Conservation (phyloP, 1,140 invertebrate species). For the Lepidotrigona ventralis region DNA sequence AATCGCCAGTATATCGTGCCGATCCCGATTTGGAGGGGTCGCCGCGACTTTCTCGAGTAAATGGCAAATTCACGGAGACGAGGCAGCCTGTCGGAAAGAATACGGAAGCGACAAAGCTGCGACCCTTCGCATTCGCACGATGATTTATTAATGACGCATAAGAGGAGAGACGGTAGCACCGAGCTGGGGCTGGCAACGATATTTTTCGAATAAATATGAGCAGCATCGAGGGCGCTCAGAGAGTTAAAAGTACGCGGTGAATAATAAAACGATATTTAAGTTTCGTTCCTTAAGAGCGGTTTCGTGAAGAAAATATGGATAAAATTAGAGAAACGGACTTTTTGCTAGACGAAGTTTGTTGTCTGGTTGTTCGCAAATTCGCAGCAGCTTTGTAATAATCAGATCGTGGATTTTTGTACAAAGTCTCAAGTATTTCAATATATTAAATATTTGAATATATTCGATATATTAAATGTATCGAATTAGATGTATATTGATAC, state of each 20-base stretch:
- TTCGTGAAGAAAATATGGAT: not conserved
- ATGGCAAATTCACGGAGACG: not conserved
- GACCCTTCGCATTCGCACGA: not conserved
- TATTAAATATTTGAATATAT: too few species aligned
- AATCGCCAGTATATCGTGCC: not conserved
- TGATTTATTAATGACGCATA: constrained; percentile 33
- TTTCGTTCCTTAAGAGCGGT: not conserved
- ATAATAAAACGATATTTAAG: constrained; percentile 21
- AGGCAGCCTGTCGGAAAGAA: not conserved
- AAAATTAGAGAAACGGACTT: not conserved
- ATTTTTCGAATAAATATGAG: constrained; percentile 29
- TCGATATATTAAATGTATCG: too few species aligned
- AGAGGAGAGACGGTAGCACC: not conserved
- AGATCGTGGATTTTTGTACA: too few species aligned
- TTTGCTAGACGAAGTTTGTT: not conserved
- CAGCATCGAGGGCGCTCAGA: too few species aligned
- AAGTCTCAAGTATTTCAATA: too few species aligned
- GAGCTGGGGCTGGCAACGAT: not conserved
- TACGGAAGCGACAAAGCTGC: not conserved
- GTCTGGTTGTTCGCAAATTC: too few species aligned
- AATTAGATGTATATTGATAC: too few species aligned
- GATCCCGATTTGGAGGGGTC: not conserved
- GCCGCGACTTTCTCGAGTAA: not conserved
- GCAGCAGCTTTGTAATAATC: too few species aligned
- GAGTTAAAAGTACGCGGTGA: not conserved